These are phyloP conservation scores for Eueremaeus valkanovi DNA, from an alignment of 2,888 invertebrate genomes.

Conservation along the genomic window DNA sequence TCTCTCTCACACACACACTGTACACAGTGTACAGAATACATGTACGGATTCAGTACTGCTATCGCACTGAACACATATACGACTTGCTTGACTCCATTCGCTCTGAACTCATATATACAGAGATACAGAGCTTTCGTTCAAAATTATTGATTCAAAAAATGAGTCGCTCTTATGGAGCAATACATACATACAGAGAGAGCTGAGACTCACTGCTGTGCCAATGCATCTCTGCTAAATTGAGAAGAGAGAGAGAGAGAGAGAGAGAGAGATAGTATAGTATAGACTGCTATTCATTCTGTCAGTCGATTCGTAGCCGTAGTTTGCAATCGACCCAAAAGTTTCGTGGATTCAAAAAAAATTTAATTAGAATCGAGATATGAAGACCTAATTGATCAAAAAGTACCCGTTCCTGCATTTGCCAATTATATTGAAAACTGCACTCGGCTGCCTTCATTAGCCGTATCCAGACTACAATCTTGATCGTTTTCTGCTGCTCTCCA, in stretches of 20 bases:
- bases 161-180: neutral
- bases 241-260: too few relatives aligned
- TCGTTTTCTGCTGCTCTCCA: too few relatives aligned
- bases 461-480: neutral
- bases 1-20: neutral
- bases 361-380: constrained; percentile 6
- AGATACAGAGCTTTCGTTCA: neutral
- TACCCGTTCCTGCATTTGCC: too few relatives aligned
- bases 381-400: constrained; percentile 11
- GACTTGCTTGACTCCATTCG: too few relatives aligned
- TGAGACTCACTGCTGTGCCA: neutral
- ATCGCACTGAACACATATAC: too few relatives aligned
- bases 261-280: too few relatives aligned
- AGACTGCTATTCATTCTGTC: too few relatives aligned
- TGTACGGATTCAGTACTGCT: neutral
- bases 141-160: constrained; percentile 14
- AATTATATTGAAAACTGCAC: too few relatives aligned
- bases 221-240: neutral
- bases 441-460: too few relatives aligned
- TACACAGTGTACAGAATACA: neutral
- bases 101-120: neutral
- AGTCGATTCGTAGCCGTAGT: neutral
- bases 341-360: constrained; percentile 19
- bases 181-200: neutral
- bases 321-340: constrained; percentile 19